Evolutionary conservation across 2,797 vertebrate genomes (phyloP).

Genomic region (Gouania willdenowi): DNA sequence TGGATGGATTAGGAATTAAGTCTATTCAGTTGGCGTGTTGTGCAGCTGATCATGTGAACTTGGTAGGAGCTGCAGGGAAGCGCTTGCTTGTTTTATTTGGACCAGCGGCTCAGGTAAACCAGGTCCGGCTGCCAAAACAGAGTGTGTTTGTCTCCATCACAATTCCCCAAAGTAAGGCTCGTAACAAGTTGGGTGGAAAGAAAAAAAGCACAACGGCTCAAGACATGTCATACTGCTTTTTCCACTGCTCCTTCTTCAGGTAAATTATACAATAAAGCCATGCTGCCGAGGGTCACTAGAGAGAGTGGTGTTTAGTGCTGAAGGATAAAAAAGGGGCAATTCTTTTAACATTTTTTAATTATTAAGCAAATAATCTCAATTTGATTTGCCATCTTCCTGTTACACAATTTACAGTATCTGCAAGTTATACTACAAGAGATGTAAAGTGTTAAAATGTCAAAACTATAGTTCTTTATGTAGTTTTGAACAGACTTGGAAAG

Average conservation of each 20-base stretch:
- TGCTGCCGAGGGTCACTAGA: conserved; percentile 31
- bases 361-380: too few relatives aligned
- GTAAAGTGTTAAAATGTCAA: too few relatives aligned
- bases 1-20: conserved; percentile 59
- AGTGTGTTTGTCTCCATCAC: conserved; percentile 43
- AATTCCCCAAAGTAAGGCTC: conserved; percentile 51
- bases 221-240: conserved; percentile 40
- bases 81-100: conserved; percentile 27
- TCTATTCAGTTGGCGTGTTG: conserved; percentile 46
- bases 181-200: conserved; percentile 47
- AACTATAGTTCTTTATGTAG: too few relatives aligned
- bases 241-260: conserved; percentile 27
- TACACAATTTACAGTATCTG: too few relatives aligned
- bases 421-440: too few relatives aligned
- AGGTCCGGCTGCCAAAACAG: conserved; percentile 43
- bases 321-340: too few relatives aligned
- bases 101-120: conserved; percentile 27
- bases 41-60: conserved; percentile 43
- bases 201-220: conserved; percentile 44
- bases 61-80: conserved; percentile 33
- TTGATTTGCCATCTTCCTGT: too few relatives aligned
- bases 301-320: too few relatives aligned
- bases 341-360: too few relatives aligned
- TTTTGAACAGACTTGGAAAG: too few relatives aligned
- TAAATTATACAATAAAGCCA: conserved; percentile 23